Evolutionary conservation across 1,140 invertebrate genomes (phyloP), one percentile per base, ranked within the genome.

Genomic region (Hydropsyche tenuis): DNA sequence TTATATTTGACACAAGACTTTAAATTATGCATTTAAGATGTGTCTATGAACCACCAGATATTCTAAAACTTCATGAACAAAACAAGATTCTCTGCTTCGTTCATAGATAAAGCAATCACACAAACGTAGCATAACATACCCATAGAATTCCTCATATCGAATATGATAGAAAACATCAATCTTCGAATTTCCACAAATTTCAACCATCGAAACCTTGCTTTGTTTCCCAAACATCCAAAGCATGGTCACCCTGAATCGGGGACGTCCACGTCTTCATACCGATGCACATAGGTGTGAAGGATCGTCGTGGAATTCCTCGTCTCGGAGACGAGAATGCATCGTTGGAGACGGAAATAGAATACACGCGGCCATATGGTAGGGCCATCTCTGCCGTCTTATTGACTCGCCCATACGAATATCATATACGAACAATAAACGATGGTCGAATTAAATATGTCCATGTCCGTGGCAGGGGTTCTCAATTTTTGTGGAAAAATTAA

Each of bases 311-410:
- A 48, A 69, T 69, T 69, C 25, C 22, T 48, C 20, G 12, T 51
- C 48, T 2, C 43, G 43, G 37, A 45, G 65, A 60, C 45, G 27
- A 70, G 68, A 70, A 70, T 70, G 48, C 51, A 42, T 1, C 48
- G 68, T 3, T 23, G 68, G 20, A 27, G 43, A 70, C 30, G 20
- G n/a, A 70, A 70, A 70, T 70, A 70, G 56, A 18, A 23, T 37
- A 37, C 9, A 65, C 63, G n/a, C 12, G 68, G 45, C 68, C 68
- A 70, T 70, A 70, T 70, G 68, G 68, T 46, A 45, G 27, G n/a
- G 27, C 23, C 12, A 70, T 56, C 48, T 56, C 48, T 14, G 27
- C 23, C 23, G 63, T 37, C 66, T 70, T 43, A 65, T 65, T 65
- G 27, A 65, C 63, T 65, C 16, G 60, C 64, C 14, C 23, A 20